These are phyloP conservation scores for Drosophila teissieri DNA, from an alignment of 1,140 invertebrate species.

Conservation along the genomic window DNA sequence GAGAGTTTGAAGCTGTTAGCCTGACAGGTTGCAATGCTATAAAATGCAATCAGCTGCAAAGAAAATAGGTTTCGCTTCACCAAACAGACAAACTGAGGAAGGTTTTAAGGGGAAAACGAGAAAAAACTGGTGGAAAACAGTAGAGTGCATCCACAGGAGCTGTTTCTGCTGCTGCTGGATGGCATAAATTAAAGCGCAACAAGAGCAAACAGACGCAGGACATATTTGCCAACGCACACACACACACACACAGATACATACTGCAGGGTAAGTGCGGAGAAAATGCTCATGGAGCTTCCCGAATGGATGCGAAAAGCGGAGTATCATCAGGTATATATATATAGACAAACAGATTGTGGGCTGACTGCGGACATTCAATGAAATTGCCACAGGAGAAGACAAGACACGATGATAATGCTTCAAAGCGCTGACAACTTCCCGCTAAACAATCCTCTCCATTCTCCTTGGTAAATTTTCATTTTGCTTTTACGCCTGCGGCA, in stretches of 20 bases:
- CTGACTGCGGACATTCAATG: constrained; percentile 44
- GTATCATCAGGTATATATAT: constrained; percentile 25
- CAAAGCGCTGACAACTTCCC: constrained; percentile 24
- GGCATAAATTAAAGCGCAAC: constrained; percentile 73
- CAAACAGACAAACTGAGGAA: constrained; percentile 30
- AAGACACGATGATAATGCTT: constrained; percentile 21
- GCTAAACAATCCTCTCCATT: background rate
- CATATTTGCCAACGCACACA: constrained; percentile 40
- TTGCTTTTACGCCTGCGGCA: background rate
- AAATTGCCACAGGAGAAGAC: constrained; percentile 25
- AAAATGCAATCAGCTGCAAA: constrained; percentile 82
- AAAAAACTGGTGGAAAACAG: constrained; percentile 7
- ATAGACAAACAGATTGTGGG: constrained; percentile 47
- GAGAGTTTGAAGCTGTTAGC: constrained; percentile 39
- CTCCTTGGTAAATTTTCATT: background rate
- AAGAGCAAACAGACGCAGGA: constrained; percentile 45
- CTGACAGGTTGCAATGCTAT: constrained; percentile 65
- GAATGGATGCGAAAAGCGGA: constrained; percentile 6
- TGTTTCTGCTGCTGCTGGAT: constrained; percentile 30
- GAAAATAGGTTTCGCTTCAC: constrained; percentile 75
- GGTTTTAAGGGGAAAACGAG: background rate
- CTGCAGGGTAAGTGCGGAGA: constrained; percentile 3
- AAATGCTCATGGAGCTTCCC: constrained; percentile 2
- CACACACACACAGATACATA: too few species aligned
- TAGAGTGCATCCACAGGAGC: constrained; percentile 25